Evolutionary conservation across 2,113 vertebrate genomes (phyloP), one percentile per base, ranked within the genome.

Genomic region (Noctilio leporinus): DNA sequence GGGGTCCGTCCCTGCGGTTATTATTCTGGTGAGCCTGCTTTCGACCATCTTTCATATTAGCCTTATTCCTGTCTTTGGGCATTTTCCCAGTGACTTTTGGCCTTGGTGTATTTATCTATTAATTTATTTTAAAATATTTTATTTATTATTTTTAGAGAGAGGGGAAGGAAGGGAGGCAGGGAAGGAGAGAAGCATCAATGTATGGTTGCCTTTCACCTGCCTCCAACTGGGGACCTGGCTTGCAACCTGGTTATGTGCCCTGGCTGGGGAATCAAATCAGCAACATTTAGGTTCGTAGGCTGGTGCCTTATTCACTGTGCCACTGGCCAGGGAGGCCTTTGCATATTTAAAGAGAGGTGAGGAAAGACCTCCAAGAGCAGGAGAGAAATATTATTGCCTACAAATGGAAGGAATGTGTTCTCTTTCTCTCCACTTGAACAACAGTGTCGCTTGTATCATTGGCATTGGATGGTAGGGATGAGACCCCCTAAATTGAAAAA

Each of bases 71-170:
- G 96, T 95, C 90, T 97, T 96, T 97, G 95, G 97, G 88, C 92
- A 92, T 97, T 96, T 85, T 96, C 95, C 91, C 95, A 96, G 92
- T 96, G 93, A 95, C 80, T 95, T 97, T 97, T 96, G 95, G 87
- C 82, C 96, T 97, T 96, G 96, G 86, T 97, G 95, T 97, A 93
- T 97, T n/a, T n/a, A n/a, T n/a, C n/a, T n/a, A n/a, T n/a, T n/a
- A n/a, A n/a, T n/a, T n/a, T n/a, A n/a, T n/a, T n/a, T n/a, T n/a
- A n/a, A n/a, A n/a, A n/a, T n/a, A n/a, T n/a, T n/a, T n/a, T n/a
- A n/a, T n/a, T n/a, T n/a, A n/a, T n/a, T n/a, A n/a, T n/a, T n/a
- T n/a, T n/a, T n/a, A n/a, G n/a, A n/a, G n/a, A n/a, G n/a, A n/a
- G n/a, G n/a, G n/a, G n/a, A n/a, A n/a, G n/a, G n/a, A n/a, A n/a